Base-by-base conservation (phyloP, 30 jellyfish, hydroid and myxozoan species). In the Hydractinia echinata region DNA sequence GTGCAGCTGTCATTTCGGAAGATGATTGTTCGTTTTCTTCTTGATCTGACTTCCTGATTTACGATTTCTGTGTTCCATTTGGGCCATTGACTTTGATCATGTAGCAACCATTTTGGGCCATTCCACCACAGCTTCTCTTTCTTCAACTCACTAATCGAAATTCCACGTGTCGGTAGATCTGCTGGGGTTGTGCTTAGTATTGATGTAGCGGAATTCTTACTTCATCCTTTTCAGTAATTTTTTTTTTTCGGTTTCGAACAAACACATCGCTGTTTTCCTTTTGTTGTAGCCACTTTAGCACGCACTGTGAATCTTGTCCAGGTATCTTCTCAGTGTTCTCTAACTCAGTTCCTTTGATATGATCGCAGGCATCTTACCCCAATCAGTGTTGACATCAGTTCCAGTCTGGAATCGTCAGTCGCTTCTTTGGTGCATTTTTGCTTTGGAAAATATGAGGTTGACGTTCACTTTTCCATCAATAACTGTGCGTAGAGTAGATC, bases 221-320 rank as follows among this genome's bases (percentile, higher is more conserved):
- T 13, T 58, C 69, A 58, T 58, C 69, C 15, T 58, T 58, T 16
- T 11, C 15, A 13, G 9, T 72, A 80, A 82, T 82, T 54, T 82
- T 88, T 54, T 54, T 49, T 48, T 72, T 10, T 54, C 90, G 13
- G 15, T 73, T 72, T 19, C 58, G 60, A 48, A 82, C 89, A 58
- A 82, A 82, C 14, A 51, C 76, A 8, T 85, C 50, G 14, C 30
- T 54, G 15, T 10, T 68, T 68, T 68, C 20, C 15, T 14, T 68
- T 44, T 14, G 14, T 68, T 68, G 15, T 18, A 68, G 15, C 3
- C 79, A 68, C 15, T 15, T 11, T 44, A 68, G 79, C 13, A 68
- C 55, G 14, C 79, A n/a, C 50, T n/a, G 49, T 68, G 79, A 68
- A 68, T 68, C 79, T n/a, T 18, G 70, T 53, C 66, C 77, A 52